Evolutionary conservation across 2,888 invertebrate genomes (phyloP), one percentile per base, ranked within the genome.

Genomic region (Luperina nickerlii): DNA sequence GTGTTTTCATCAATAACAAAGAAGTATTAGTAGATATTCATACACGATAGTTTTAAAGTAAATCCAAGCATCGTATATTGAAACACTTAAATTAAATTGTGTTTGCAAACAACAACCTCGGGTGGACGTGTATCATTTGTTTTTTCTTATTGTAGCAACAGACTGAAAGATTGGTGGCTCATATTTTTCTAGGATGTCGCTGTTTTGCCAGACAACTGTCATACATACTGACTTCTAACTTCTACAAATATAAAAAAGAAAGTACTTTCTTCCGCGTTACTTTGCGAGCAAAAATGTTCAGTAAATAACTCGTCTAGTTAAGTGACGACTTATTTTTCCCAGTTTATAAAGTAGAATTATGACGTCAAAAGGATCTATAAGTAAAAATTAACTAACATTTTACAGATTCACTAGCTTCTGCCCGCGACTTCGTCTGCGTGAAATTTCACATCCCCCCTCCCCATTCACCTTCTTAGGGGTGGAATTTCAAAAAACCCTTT

Each of bases 141-240:
- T 57, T 73, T 57, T 74, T 57, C 63, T 81, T 75, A 72, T 72
- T 72, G 57, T 63, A 51, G 51, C 74, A 6, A 54, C 38, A 24
- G n/a, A 65, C 54, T 63, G 48, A 69, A 83, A 81, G 69, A 72
- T 81, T 54, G 75, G 63, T 67, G 67, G 70, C 15, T 85, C 82
- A 81, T 81, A 83, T 82, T 75, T 85, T 83, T 45, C 83, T 73
- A 57, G 74, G 71, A 68, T 24, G 65, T 85, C 32, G 45, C 63
- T 70, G 83, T 82, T 74, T 78, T 62, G 62, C 54, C 38, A 66
- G 67, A 77, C 82, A 68, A 82, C 80, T 72, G 67, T 79, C 84
- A 79, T 57, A 84, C 32, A 63, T 84, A 68, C 67, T 57, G 48
- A 51, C 80, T 84, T 65, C 71, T 82, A 72, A 71, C 79, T 71